A percentile compares a stretch with the other conserved stretches of the same genome.
phyloP scores from a whole-genome alignment of 1,140 invertebrate species.

The Thalassaphorura encarpata region DNA sequence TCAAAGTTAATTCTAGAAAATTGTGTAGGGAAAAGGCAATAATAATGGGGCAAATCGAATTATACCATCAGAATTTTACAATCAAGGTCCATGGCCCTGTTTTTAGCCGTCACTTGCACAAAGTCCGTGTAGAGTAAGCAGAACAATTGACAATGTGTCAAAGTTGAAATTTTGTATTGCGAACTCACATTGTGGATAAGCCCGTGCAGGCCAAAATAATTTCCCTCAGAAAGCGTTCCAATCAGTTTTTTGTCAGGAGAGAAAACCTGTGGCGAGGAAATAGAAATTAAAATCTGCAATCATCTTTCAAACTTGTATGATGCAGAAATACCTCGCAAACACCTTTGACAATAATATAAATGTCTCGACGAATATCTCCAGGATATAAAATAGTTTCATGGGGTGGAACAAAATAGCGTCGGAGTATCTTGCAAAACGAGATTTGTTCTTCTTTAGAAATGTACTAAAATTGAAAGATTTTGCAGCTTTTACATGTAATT shows the following conservation, averaged over 20 bases:
- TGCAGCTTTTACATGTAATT: too few species aligned
- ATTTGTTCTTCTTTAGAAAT: slow-evolving; percentile 21
- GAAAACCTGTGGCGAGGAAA: slow-evolving; percentile 26
- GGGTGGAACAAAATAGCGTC: slow-evolving; percentile 28
- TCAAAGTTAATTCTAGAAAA: too few species aligned
- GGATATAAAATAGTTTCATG: slow-evolving; percentile 24
- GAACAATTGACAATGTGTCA: slow-evolving; percentile 26
- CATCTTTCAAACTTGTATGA: too few species aligned
- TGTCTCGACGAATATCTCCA: slow-evolving; percentile 15
- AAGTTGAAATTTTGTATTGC: slow-evolving; percentile 7
- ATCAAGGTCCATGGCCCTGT: slow-evolving; percentile 6
- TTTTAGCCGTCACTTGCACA: not conserved
- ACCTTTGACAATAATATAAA: too few species aligned
- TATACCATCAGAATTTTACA: slow-evolving; percentile 18
- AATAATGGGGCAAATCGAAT: too few species aligned
- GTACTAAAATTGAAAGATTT: slow-evolving; percentile 3
- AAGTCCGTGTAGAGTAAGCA: slow-evolving; percentile 23
- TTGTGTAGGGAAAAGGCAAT: too few species aligned
- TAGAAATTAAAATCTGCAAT: too few species aligned
- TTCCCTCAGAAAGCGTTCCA: slow-evolving; percentile 11
- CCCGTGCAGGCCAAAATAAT: slow-evolving; percentile 25
- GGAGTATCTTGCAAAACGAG: too few species aligned
- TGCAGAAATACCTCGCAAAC: too few species aligned
- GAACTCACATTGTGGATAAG: slow-evolving; percentile 18
- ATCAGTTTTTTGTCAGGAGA: slow-evolving; percentile 7